phyloP scores from a whole-genome alignment of 2,113 vertebrate species.

The Cynocephalus volans region DNA sequence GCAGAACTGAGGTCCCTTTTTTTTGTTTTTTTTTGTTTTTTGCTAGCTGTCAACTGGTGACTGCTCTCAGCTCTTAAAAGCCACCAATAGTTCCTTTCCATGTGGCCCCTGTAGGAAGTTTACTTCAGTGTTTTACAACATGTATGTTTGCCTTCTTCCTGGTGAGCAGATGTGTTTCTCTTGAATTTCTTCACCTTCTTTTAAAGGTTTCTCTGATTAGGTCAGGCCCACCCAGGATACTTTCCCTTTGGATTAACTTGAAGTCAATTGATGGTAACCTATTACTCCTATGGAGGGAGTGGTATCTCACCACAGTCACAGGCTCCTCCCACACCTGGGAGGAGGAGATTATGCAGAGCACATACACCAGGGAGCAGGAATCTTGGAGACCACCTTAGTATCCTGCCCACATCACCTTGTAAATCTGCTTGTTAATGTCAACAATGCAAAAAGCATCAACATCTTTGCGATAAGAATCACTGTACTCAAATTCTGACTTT shows the following conservation, averaged over 20 bases:
- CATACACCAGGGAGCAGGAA: neutral
- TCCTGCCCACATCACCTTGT: neutral
- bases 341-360: neutral
- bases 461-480: neutral
- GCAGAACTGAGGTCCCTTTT: accelerated
- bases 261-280: neutral
- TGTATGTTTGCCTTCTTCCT: neutral
- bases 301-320: neutral
- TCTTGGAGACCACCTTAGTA: neutral
- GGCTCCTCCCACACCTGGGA: neutral
- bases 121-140: neutral
- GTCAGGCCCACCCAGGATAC: neutral
- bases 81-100: neutral
- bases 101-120: neutral
- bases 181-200: neutral
- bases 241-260: neutral
- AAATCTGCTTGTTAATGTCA: neutral
- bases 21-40: no score
- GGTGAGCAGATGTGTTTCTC: neutral
- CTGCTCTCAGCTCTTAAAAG: neutral
- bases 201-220: neutral
- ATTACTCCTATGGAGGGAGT: no score
- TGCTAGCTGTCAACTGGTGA: neutral
- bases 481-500: neutral
- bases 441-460: neutral